Conservation (phyloP, 2,888 invertebrate species). For the Cephus runcator region DNA sequence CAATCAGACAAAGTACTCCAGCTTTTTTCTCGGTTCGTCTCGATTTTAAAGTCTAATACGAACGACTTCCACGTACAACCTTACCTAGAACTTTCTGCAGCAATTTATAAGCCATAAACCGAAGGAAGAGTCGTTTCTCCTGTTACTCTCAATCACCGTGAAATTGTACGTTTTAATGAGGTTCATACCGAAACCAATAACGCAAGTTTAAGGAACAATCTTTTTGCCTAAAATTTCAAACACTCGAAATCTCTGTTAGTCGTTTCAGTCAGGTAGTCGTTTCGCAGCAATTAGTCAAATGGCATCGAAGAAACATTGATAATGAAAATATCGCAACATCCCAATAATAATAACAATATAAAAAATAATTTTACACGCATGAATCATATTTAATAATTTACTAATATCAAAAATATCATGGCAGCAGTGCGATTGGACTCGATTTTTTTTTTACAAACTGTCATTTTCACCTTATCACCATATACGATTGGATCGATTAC, state of each 20-base stretch:
- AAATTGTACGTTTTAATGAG: background rate
- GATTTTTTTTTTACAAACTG: too few species aligned
- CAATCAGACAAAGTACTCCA: constrained; percentile 16
- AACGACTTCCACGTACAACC: constrained; percentile 15
- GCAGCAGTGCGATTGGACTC: too few species aligned
- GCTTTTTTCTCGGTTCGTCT: constrained; percentile 10
- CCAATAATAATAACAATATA: too few species aligned
- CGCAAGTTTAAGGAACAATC: background rate
- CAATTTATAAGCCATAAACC: background rate
- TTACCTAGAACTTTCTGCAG: background rate
- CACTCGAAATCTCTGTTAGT: background rate
- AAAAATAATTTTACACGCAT: too few species aligned
- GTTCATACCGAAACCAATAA: background rate
- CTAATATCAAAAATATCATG: too few species aligned
- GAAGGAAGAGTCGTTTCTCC: background rate
- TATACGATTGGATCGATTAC: too few species aligned
- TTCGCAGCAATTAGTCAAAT: too few species aligned
- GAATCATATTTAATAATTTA: too few species aligned
- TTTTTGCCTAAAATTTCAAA: background rate
- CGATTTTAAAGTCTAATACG: constrained; percentile 16
- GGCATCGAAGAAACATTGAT: too few species aligned
- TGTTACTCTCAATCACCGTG: background rate
- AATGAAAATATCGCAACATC: too few species aligned
- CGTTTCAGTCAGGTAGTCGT: too few species aligned
- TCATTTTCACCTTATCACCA: too few species aligned